Base-by-base conservation (phyloP, 2,888 invertebrate species). In the Platycheirus albimanus region DNA sequence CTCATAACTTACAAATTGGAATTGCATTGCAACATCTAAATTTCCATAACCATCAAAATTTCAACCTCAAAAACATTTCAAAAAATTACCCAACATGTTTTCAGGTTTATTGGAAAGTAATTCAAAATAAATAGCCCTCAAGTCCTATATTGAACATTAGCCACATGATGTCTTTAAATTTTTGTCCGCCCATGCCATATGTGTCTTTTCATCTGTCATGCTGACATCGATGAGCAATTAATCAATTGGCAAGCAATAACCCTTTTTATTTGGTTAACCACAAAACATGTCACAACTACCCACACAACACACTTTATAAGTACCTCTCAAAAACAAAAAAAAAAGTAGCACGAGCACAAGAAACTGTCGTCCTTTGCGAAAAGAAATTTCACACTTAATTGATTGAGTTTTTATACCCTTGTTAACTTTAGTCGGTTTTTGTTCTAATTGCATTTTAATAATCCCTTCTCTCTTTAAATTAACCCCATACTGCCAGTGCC, bases 361-460 rank as follows among this genome's bases (percentile, higher is more conserved):
- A 7, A 63, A 72, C 47, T 58, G 58, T 45, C 41, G 20, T 45
- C 49, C 28, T 38, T 49, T 75, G 43, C 61, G 24, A 38, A 77
- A 67, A 61, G 69, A 45, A 83, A 69, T 69, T 83, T 83, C 83
- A 83, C 83, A 83, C 83, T 41, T 83, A 83, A 83, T 83, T 83
- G 83, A 83, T 83, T 83, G 83, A 83, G 83, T 83, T 83, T 83
- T 83, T 83, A 83, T 83, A 74, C 78, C 83, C 83, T 83, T 83
- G 83, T 83, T 83, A 83, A 83, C 78, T 78, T 83, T 74, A 54
- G 56, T 61, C 64, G 41, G 51, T 19, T 83, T 61, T 56, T 28
- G 41, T 19, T 83, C 83, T 83, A 83, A 83, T 83, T 83, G 83
- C 78, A 69, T 83, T 83, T 83, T 83, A 83, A 83, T 83, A 83